Evolutionary conservation across 2,113 vertebrate species (phyloP), one percentile per base, ranked within the genome.

Genomic region (Anas platyrhynchos): DNA sequence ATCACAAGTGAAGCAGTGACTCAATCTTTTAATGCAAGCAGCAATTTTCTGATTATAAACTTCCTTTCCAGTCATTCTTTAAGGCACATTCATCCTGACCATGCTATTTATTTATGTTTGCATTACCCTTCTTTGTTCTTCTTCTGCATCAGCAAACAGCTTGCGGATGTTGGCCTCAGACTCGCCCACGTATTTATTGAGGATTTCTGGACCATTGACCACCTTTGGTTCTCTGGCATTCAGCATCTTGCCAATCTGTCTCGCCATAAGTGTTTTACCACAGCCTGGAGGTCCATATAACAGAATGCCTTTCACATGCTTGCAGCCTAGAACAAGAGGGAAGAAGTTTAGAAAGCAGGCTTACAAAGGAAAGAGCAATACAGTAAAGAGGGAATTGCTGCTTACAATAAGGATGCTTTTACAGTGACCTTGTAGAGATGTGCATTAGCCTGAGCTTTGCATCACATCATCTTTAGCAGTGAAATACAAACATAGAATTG

Each of bases 221-320:
- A 99, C 98, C 96, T 99, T 99, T 2, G 99, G 99, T 91, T 99
- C 99, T 46, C 99, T 98, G 93, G 99, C 99, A 32, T 99, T 99
- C 76, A 99, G 98, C 99, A 99, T 99, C 96, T 99, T 99, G 56
- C 99, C 99, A 34, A 99, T 99, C 98, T 99, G 99, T 80, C 99
- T 98, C 1, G 99, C 99, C 99, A 99, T 99, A 31, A 99, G 98
- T 2, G 99, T 99, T 93, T 99, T 99, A 50, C 99, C 99, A 18
- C 99, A 99, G 88, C 99, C 99, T 2, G 99, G 99, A 43, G 99
- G 99, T 3, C 99, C 99, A 2, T 97, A 99, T n/a, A 99, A 94
- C 59, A 99, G 98, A 92, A 99, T 99, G 58, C 99, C 99, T 96
- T 99, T 99, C 89, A 99, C 99, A 5, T 99, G 99, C 80, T 99